Base-by-base conservation (phyloP, 2,113 vertebrate species). In the Corapipo altera region DNA sequence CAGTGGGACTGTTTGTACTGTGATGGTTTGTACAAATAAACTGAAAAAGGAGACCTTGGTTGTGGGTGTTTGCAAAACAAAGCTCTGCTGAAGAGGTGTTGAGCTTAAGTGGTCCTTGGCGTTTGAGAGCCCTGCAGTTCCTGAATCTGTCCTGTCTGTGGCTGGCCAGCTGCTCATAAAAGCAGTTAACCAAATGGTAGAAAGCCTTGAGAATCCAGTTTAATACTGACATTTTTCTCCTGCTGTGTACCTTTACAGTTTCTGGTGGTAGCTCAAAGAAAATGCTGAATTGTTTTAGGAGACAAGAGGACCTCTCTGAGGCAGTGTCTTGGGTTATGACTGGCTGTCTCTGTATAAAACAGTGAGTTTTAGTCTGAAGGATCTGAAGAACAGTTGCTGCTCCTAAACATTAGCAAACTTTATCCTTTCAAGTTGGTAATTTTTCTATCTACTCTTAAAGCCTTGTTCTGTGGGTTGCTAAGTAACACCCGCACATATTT, bases 391-490 rank as follows among this genome's bases (percentile, higher is more conserved):
- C 64, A 82, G 69, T 64, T 95, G 84, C 70, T 90, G 57, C 52
- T 95, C 82, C 77, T 95, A 55, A 74, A 54, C 32, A 7, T 87
- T 74, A 91, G 58, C 81, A 89, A 80, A 92, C 77, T 91, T 89
- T 37, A 59, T 84, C 59, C 46, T 80, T 91, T 77, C 61, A 89
- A 93, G 65, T 64, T 76, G 22, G 18, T 48, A 33, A 71, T 91
- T 93, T 93, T 92, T 96, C 91, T 91, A 72, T 66, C 57, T 79
- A 5, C 67, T 91, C 44, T 55, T 43, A 21, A 95, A 93, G 73
- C 62, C 93, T 89, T 92, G 58, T 91, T 93, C 88, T 77, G 35
- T 81, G 15, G 48, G 96, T 96, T 97, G 97, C 91, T 97, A 96
- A 93, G 96, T 92, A 96, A 96, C 95, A 77, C 69, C 52, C 1